A percentile compares a stretch with the other conserved stretches of the same genome.
These are phyloP conservation scores for Metopolophium dirhodum DNA, from an alignment of 1,140 invertebrate species.

Conservation along the genomic window DNA sequence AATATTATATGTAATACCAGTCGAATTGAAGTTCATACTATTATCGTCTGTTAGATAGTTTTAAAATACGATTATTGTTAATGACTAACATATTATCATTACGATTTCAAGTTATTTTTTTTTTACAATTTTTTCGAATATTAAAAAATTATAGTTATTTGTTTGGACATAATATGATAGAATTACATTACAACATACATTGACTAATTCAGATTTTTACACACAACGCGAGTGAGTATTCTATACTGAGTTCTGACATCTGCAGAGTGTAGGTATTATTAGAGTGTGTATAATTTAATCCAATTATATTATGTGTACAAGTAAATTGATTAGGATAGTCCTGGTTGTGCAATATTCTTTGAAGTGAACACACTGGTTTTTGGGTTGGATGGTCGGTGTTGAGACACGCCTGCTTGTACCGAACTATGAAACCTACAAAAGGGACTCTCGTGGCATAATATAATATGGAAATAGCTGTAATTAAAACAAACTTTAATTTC, in stretches of 20 bases:
- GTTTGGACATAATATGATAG: background rate
- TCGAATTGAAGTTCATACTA: too few relatives aligned
- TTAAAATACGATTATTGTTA: too few relatives aligned
- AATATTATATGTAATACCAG: too few relatives aligned
- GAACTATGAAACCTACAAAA: background rate
- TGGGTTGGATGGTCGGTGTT: background rate
- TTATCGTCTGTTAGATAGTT: too few relatives aligned
- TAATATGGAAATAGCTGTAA: conserved; percentile 8
- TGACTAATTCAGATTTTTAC: background rate
- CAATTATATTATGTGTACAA: conserved; percentile 7
- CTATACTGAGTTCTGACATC: background rate
- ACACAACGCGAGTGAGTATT: background rate
- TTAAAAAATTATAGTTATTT: background rate
- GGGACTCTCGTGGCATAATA: background rate
- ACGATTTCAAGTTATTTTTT: background rate
- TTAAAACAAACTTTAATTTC: conserved; percentile 16
- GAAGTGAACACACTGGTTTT: background rate
- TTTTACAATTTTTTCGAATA: background rate
- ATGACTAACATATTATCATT: too few relatives aligned
- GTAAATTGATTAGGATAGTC: background rate
- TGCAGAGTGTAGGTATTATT: background rate
- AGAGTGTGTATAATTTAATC: background rate
- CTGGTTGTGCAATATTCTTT: conserved; percentile 1
- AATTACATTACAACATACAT: background rate
- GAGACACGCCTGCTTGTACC: background rate